Evolutionary conservation across 2,113 vertebrate species (phyloP), one percentile per base, ranked within the genome.

Genomic region (Lipophrys pholis): DNA sequence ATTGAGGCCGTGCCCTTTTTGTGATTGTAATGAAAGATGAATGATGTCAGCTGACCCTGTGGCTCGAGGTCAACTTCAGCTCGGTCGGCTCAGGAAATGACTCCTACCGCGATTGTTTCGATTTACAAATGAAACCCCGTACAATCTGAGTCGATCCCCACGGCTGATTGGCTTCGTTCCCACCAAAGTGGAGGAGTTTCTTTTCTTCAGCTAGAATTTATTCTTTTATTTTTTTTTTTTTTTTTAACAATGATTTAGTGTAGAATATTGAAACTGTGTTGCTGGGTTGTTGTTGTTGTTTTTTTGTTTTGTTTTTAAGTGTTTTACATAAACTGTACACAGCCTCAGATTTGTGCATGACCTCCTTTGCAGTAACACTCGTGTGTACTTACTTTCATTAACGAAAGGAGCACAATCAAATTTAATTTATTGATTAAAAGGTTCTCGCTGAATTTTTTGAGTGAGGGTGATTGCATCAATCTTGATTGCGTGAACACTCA

Each of bases 11-110:
- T 11, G 36, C 58, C 53, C 72, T 79, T 76, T 76, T 63, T 67
- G 15, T 67, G 87, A 88, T 76, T 88, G 78, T 84, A 83, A 68
- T 77, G 52, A 80, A 86, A 90, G 63, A 85, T 83, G 30, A 70
- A 83, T 84, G 54, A 84, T 85, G 80, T 85, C 74, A n/a, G 41
- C 75, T 54, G 54, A 69, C 64, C 4, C 6, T 63, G 48, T 56
- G 67, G 64, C 58, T 77, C 45, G 15, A 67, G 82, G 64, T 83
- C 68, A 63, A 61, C 82, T 66, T 81, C 56, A 64, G 6, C 60
- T 69, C 11, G 0, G 58, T 68, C 65, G n/a, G 17, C 80, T 70
- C 69, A 84, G 86, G 74, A 87, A 87, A 85, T 80, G 46, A 82
- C 51, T 69, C 58, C 81, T 36, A 14, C 51, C 74, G 30, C 17